Evolutionary conservation across 2,888 invertebrate species (phyloP), one percentile per base, ranked within the genome.

Genomic region (Altica lythri): DNA sequence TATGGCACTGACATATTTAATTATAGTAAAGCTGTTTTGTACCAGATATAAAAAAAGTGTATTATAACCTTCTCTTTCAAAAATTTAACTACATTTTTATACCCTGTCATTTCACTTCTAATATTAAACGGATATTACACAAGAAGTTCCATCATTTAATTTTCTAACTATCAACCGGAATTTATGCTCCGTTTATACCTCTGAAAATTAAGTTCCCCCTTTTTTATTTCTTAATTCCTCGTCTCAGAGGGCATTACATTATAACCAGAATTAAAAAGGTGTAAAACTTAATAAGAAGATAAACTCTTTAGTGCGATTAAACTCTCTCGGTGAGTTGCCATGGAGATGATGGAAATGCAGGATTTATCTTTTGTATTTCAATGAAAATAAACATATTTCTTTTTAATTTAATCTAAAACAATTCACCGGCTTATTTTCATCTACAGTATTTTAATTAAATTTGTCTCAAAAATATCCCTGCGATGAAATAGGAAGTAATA

Each of bases 251-350:
- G 63, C 59, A 61, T 57, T 60, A 60, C 56, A 58, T 66, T 64
- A 65, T 64, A 59, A 62, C 57, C 60, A 57, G 62, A 66, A 67
- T 68, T 68, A 67, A 67, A 66, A 68, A 68, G 66, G 67, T 67
- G 67, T 67, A 64, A 68, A 68, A 68, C 64, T 65, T 63, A 66
- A 67, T 67, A 66, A 65, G 64, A 57, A 56, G 57, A 61, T 62
- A 62, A 62, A 62, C 59, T 58, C 53, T 56, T 61, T 46, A 56
- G 38, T 40, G 37, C 16, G 55, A 58, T 56, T 59, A 59, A 61
- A 59, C 53, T 56, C 52, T 53, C 50, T 55, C 12, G n/a, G 16
- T 27, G 35, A 12, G 45, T 45, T 45, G 45, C 34, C 25, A 22
- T 34, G 25, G 35, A 27, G 25, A 35, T 34, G 10, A 35, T 12